Evolutionary conservation across 2,797 vertebrate species (phyloP).

Genomic region (Mareca strepera): DNA sequence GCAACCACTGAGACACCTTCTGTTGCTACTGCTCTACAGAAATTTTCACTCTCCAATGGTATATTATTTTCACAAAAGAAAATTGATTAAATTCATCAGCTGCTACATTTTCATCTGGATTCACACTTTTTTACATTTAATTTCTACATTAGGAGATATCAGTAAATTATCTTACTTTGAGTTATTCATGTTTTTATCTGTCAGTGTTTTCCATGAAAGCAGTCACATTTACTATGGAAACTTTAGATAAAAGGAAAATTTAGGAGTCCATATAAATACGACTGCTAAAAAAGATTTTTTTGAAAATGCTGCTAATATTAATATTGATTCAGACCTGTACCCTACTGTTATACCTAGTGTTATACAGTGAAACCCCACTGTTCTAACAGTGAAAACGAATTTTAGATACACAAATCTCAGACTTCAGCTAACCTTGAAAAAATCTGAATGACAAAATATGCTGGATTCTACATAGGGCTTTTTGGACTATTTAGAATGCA

Average conservation of each 20-base stretch:
- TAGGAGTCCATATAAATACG: background rate
- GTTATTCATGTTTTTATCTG: background rate
- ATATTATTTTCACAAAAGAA: background rate
- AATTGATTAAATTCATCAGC: slow-evolving; percentile 1
- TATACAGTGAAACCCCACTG: background rate
- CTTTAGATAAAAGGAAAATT: background rate
- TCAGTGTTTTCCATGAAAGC: background rate
- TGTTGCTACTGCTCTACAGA: slow-evolving; percentile 18
- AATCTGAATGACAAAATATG: background rate
- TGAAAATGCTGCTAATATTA: background rate
- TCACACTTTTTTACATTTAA: background rate
- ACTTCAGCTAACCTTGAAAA: background rate
- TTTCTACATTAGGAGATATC: background rate
- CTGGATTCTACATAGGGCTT: background rate
- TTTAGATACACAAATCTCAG: background rate
- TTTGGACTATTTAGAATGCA: background rate
- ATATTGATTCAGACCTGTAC: background rate
- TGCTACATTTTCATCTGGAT: background rate
- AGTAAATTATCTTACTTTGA: background rate
- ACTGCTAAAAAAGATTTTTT: background rate
- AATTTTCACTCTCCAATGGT: background rate
- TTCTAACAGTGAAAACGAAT: background rate
- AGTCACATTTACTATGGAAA: background rate
- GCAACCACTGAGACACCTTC: slow-evolving; percentile 56
- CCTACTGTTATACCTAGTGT: background rate